Evolutionary conservation across 2,113 vertebrate species (phyloP).

Genomic region (Xiphias gladius): DNA sequence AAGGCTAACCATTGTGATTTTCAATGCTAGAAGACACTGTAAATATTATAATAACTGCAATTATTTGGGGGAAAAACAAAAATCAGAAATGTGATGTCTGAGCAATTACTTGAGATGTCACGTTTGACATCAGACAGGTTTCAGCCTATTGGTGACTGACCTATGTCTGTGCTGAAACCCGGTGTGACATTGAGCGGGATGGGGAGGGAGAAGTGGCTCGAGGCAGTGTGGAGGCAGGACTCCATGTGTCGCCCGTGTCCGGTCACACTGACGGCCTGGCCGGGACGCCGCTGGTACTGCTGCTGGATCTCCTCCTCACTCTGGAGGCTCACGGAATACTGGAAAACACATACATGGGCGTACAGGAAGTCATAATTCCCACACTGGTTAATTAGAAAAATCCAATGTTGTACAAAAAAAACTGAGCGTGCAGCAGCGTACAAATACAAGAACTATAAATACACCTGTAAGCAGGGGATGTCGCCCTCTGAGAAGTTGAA

Average conservation of each 20-base stretch:
- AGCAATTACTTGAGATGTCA: neutral
- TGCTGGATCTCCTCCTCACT: constrained; percentile 93
- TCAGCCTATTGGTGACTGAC: constrained; percentile 78
- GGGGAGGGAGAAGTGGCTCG: constrained; percentile 96
- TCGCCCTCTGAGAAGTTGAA: constrained; percentile 96
- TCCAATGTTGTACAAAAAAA: neutral
- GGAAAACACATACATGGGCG: constrained; percentile 24
- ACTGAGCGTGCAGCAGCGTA: too few species aligned
- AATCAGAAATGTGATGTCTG: too few species aligned
- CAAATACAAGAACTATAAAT: neutral
- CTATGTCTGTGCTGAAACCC: constrained; percentile 93
- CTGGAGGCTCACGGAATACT: constrained; percentile 98
- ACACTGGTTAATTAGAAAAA: neutral
- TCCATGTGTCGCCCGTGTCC: constrained; percentile 94
- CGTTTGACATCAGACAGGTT: neutral
- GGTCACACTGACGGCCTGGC: constrained; percentile 87
- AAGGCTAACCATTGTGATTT: too few species aligned
- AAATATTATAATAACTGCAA: too few species aligned
- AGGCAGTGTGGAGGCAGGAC: constrained; percentile 95
- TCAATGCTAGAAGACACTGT: too few species aligned
- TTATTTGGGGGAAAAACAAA: too few species aligned
- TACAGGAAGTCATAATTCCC: neutral
- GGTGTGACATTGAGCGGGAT: constrained; percentile 94
- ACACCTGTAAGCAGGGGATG: constrained; percentile 95
- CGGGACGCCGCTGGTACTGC: constrained; percentile 89